Conservation (phyloP, 1,140 invertebrate species). For the Dolichoris vasculosae region DNA sequence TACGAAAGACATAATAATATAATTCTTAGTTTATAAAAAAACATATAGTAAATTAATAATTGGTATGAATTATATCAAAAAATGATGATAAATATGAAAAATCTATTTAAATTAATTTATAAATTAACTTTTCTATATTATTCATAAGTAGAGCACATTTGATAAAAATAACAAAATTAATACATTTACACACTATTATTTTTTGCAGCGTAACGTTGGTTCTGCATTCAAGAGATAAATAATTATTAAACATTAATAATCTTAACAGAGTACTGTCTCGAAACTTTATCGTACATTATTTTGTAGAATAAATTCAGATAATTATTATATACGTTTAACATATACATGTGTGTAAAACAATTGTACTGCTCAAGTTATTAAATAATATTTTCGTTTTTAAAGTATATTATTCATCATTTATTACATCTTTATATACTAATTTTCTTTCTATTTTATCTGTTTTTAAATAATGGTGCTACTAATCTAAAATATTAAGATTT, state of each 20-base stretch:
- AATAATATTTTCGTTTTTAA: slow-evolving; percentile 69
- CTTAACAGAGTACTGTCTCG: neutral
- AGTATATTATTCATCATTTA: slow-evolving; percentile 56
- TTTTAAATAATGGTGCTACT: too few species aligned
- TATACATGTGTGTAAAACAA: slow-evolving; percentile 13
- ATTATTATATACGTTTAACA: slow-evolving; percentile 17
- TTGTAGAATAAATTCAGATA: neutral
- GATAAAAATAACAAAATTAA: neutral
- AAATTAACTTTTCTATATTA: too few species aligned
- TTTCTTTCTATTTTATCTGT: too few species aligned
- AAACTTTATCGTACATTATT: neutral
- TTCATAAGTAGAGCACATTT: too few species aligned
- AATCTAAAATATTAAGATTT: too few species aligned
- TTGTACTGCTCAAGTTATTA: slow-evolving; percentile 50
- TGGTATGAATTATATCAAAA: too few species aligned
- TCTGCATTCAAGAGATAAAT: neutral
- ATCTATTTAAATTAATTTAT: too few species aligned
- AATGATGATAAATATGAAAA: too few species aligned
- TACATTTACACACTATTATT: neutral
- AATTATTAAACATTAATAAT: neutral
- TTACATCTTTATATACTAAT: slow-evolving; percentile 47
- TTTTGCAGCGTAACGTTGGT: neutral
- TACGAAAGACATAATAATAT: too few species aligned
- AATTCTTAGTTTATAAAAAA: too few species aligned
- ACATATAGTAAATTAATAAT: too few species aligned